These are phyloP conservation scores for Pinctada fucata DNA, from an alignment of 2,888 invertebrate genomes.

Conservation along the genomic window DNA sequence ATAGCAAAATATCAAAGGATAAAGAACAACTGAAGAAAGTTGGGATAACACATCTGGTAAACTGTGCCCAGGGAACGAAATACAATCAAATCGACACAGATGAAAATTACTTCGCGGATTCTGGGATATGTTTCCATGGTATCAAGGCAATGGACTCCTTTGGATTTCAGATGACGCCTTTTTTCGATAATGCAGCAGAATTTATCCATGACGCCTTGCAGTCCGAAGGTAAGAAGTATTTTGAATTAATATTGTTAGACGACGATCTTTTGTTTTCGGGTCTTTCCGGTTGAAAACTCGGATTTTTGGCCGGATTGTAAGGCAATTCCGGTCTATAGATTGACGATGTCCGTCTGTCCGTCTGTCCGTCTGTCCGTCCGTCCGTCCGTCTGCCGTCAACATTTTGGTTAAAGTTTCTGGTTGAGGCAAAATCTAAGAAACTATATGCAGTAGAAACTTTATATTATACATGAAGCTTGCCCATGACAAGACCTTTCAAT, in stretches of 20 bases:
- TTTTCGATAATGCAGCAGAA: conserved; percentile 86
- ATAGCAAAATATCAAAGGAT: conserved; percentile 87
- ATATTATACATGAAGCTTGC: too few relatives aligned
- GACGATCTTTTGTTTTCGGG: conserved; percentile 50
- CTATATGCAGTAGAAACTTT: background rate
- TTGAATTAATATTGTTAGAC: background rate
- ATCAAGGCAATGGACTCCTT: conserved; percentile 88
- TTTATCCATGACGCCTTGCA: conserved; percentile 85
- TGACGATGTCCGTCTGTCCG: too few relatives aligned
- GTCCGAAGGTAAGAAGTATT: conserved; percentile 54
- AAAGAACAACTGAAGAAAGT: conserved; percentile 85
- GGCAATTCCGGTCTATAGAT: too few relatives aligned
- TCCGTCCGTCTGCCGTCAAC: too few relatives aligned
- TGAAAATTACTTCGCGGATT: conserved; percentile 85
- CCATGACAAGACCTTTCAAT: too few relatives aligned
- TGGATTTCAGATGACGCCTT: conserved; percentile 87
- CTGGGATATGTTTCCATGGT: conserved; percentile 86
- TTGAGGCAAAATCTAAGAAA: background rate
- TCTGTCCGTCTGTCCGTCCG: too few relatives aligned
- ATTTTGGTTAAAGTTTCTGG: too few relatives aligned
- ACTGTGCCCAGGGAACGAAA: conserved; percentile 87
- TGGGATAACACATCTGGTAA: conserved; percentile 90
- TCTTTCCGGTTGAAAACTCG: too few relatives aligned
- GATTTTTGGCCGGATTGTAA: too few relatives aligned
- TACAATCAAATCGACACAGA: conserved; percentile 86